Evolutionary conservation across 2,113 vertebrate genomes (phyloP).

Genomic region (Aleadryas rufinucha): DNA sequence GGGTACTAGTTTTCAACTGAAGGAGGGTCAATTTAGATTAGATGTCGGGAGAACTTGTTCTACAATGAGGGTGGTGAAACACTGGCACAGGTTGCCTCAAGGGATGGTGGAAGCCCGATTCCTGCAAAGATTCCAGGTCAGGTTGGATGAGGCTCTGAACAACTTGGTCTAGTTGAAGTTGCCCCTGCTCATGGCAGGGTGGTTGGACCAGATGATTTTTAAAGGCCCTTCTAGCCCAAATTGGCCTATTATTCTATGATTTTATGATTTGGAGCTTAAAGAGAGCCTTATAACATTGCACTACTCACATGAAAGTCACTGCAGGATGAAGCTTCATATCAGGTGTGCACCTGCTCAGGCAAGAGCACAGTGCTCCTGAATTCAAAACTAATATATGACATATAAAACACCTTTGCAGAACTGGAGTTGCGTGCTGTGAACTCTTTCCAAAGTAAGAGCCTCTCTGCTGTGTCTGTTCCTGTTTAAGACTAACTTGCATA

Average conservation of each 20-base stretch:
- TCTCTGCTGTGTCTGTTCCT: neutral
- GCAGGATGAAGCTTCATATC: neutral
- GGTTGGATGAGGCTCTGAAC: neutral
- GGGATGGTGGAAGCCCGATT: neutral
- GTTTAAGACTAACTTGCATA: neutral
- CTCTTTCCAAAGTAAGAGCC: neutral
- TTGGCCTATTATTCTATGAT: neutral
- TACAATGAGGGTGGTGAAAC: neutral
- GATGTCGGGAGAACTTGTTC: neutral
- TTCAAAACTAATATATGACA: neutral
- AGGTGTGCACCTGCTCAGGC: accelerated
- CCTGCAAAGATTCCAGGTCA: neutral
- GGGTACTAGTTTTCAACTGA: neutral
- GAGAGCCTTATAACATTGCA: neutral
- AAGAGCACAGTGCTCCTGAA: neutral
- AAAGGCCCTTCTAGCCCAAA: neutral
- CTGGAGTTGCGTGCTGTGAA: neutral
- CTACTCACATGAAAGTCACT: neutral
- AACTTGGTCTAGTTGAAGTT: neutral
- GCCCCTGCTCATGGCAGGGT: neutral
- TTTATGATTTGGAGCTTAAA: neutral
- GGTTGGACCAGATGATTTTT: neutral
- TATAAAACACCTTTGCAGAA: neutral
- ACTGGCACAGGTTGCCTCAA: neutral
- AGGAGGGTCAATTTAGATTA: neutral